phyloP scores from a whole-genome alignment of 1,140 invertebrate species.

The Drosophila sturtevanti region DNA sequence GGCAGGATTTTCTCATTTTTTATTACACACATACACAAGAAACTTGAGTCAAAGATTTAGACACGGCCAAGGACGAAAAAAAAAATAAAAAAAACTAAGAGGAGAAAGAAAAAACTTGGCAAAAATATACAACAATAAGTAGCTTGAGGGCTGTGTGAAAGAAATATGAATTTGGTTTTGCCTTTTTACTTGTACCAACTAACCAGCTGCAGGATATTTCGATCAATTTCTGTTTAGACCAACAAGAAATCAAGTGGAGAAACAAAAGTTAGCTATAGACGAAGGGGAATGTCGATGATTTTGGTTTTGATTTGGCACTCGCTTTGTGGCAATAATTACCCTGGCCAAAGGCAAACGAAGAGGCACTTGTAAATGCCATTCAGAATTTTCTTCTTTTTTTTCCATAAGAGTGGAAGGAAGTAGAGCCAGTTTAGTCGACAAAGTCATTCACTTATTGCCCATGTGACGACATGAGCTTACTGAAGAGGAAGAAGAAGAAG shows the following conservation, averaged over 20 bases:
- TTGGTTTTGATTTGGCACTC: no score
- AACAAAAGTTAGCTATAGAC: conserved; percentile 34
- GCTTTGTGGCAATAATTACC: conserved; percentile 36
- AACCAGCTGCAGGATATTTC: conserved; percentile 6
- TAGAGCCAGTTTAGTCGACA: conserved; percentile 46
- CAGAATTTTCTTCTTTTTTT: not conserved
- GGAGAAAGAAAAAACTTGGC: conserved; percentile 42
- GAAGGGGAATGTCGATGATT: not conserved
- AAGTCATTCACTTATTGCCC: conserved; percentile 72
- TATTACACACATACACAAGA: conserved; percentile 12
- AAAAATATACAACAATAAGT: conserved; percentile 37
- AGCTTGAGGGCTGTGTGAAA: conserved; percentile 38
- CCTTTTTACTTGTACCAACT: not conserved
- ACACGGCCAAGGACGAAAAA: conserved; percentile 48
- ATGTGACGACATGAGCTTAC: conserved; percentile 59
- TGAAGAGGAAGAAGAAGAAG: conserved; percentile 16
- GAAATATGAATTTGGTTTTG: conserved; percentile 1
- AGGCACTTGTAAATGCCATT: conserved; percentile 16
- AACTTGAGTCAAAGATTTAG: conserved; percentile 36
- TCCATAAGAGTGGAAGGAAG: not conserved
- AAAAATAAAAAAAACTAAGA: conserved; percentile 23
- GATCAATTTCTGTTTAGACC: conserved; percentile 64
- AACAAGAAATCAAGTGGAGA: conserved; percentile 13
- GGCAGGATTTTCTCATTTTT: conserved; percentile 35
- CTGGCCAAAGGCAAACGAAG: conserved; percentile 25